Evolutionary conservation across 2,888 invertebrate genomes (phyloP), one percentile per base, ranked within the genome.

Genomic region (Caenorhabditis sp.): DNA sequence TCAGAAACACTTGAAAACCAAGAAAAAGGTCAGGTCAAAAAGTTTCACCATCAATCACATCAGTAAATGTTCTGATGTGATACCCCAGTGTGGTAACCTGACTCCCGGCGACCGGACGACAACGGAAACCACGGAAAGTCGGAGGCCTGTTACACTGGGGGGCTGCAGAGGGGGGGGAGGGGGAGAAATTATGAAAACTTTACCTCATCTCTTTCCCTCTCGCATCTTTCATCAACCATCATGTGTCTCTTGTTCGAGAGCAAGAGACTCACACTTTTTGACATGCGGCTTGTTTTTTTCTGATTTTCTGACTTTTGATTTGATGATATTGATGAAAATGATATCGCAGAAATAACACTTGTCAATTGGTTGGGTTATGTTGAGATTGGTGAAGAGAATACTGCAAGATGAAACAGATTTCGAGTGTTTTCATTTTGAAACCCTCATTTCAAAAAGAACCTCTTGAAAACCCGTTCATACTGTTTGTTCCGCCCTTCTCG

Each of bases 181-280:
- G 11, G 24, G 40, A 32, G 32, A 71, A 76, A 76, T 76, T 76
- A 76, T 76, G 76, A 76, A 67, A 76, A 61, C 61, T 61, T 60
- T 67, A 44, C 58, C 58, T 74, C 58, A 40, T 50, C 20, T 26
- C 20, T 26, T 40, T 67, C 40, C 55, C 60, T 76, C 53, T 67
- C 56, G n/a, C n/a, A n/a, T 74, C 74, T 60, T 58, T 76, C 50
- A 60, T 65, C 60, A 65, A 15, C 13, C 3, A 47, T n/a, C 47
- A 58, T 60, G 65, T 53, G 37, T 37, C 40, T 61, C 44, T 76
- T 76, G 58, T 67, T 74, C 40, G 47, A 44, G 37, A 9, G 32
- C 32, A 32, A 9, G n/a, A n/a, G n/a, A n/a, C n/a, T n/a, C n/a
- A 22, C 2, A 62, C 22, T 67, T 76, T 76, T 76, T 76, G 76